Base-by-base conservation (phyloP, 2,888 invertebrate genomes). In the Pristionchus exspectatus region DNA sequence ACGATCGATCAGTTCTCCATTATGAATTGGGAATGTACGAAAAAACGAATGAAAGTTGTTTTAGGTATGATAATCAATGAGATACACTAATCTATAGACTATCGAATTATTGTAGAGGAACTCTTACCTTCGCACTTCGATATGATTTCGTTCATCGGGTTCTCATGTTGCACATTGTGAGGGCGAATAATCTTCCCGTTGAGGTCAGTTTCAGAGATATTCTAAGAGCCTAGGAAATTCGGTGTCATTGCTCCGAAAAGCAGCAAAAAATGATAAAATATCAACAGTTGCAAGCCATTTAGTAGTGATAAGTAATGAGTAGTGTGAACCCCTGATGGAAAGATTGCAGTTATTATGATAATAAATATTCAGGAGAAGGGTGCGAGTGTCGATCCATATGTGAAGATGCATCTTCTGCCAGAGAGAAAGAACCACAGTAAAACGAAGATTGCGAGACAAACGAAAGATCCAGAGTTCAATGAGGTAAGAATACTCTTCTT, bases 351-450 rank as follows among this genome's bases (percentile, higher is more conserved):
- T 38, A 38, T 38, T 3, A 38, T 38, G 5, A 38, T 38, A 38
- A 38, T 12, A 50, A 50, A 50, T 50, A 69, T 12, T 69, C 97
- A 97, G 95, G 97, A 97, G 93, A 97, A 97, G 91, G 97, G 97
- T 0, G 97, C 97, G 16, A 97, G 97, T 95, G 97, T 97, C 91
- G 97, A 98, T 95, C 97, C 98, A 0, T 98, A 98, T 95, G 97
- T 97, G 92, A 97, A 97, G 95, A 96, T 97, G 88, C 97, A 97
- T 95, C 96, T 97, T 0, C 96, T 97, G 24, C 97, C 97, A 0
- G 97, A 97, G 94, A 96, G 97, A 92, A 97, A 97, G 95, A 97
- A 97, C 96, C 97, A 97, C 95, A 97, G 97, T 95, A 97, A 97
- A 95, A 97, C 97, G 5, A 97, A 97, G 95, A 96, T 96, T 63